Evolutionary conservation across 1,140 invertebrate species (phyloP).

Genomic region (Solen grandis): DNA sequence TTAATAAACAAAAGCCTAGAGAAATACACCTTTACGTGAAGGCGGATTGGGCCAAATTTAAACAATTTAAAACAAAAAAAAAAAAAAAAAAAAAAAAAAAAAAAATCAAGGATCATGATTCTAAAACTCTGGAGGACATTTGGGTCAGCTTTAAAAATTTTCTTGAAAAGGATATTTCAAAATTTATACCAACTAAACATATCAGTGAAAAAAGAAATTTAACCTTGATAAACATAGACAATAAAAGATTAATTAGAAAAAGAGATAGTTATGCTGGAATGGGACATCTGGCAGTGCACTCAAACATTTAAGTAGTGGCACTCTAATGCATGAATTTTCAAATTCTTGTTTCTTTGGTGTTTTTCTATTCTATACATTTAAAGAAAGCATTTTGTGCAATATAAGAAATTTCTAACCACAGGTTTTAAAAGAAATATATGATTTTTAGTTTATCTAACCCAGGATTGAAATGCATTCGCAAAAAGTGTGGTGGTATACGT

Average conservation of each 20-base stretch:
- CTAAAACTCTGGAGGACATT: not conserved
- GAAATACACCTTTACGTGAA: not conserved
- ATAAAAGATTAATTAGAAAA: constrained; percentile 11
- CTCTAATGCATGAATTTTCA: no score
- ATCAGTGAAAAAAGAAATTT: not conserved
- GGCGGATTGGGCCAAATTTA: no score
- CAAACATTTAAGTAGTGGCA: constrained; percentile 5
- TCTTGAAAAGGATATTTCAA: not conserved
- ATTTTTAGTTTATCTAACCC: no score
- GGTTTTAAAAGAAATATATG: no score
- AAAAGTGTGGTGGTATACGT: no score
- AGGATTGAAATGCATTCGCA: no score
- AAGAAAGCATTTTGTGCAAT: no score
- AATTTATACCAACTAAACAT: constrained; percentile 4
- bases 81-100: not conserved
- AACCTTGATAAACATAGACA: no score
- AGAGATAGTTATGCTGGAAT: not conserved
- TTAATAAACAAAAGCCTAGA: constrained; percentile 4
- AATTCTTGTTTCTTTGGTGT: no score
- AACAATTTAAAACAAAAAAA: not conserved
- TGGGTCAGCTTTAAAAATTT: constrained; percentile 12
- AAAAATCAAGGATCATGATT: not conserved
- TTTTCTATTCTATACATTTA: no score
- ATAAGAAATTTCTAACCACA: no score
- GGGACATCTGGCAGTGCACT: not conserved